phyloP scores from a whole-genome alignment of 2,888 invertebrate genomes.

The Xestobium rufovillosum region DNA sequence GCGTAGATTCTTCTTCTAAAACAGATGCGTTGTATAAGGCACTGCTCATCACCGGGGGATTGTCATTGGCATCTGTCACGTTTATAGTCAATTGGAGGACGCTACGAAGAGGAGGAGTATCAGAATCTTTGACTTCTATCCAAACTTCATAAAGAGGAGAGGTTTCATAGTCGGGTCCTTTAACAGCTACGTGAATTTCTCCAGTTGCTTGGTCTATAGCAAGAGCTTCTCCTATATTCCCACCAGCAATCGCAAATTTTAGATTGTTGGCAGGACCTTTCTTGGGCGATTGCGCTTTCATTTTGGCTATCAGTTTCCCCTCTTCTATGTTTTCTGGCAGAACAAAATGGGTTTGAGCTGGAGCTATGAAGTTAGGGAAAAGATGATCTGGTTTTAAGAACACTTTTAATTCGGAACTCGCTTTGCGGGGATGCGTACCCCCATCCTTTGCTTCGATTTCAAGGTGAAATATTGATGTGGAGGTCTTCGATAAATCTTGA shows the following conservation, averaged over 20 bases:
- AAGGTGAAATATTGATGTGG: slow-evolving; percentile 58
- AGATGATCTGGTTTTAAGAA: slow-evolving; percentile 67
- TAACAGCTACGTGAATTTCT: slow-evolving; percentile 69
- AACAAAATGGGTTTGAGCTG: slow-evolving; percentile 64
- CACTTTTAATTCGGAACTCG: slow-evolving; percentile 69
- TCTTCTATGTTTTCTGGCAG: slow-evolving; percentile 73
- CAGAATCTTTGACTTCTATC: slow-evolving; percentile 84
- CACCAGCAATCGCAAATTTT: slow-evolving; percentile 84
- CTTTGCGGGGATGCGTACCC: slow-evolving; percentile 60
- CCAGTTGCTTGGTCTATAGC: slow-evolving; percentile 72
- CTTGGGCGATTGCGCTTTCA: slow-evolving; percentile 75
- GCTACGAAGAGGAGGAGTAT: slow-evolving; percentile 70
- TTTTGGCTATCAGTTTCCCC: slow-evolving; percentile 67
- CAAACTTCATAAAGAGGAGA: slow-evolving; percentile 81
- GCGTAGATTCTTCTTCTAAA: slow-evolving; percentile 78
- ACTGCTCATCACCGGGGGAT: slow-evolving; percentile 75
- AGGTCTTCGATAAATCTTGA: slow-evolving; percentile 54
- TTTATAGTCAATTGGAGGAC: slow-evolving; percentile 77
- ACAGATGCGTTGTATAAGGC: slow-evolving; percentile 78
- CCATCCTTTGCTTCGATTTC: slow-evolving; percentile 76
- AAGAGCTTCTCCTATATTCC: slow-evolving; percentile 83
- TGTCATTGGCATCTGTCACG: slow-evolving; percentile 90
- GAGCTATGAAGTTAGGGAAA: slow-evolving; percentile 72
- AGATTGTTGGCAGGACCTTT: slow-evolving; percentile 62
- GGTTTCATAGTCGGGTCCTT: slow-evolving; percentile 79